These are phyloP conservation scores for Mormyrus lacerda DNA, from an alignment of 2,113 vertebrate species.

Conservation along the genomic window DNA sequence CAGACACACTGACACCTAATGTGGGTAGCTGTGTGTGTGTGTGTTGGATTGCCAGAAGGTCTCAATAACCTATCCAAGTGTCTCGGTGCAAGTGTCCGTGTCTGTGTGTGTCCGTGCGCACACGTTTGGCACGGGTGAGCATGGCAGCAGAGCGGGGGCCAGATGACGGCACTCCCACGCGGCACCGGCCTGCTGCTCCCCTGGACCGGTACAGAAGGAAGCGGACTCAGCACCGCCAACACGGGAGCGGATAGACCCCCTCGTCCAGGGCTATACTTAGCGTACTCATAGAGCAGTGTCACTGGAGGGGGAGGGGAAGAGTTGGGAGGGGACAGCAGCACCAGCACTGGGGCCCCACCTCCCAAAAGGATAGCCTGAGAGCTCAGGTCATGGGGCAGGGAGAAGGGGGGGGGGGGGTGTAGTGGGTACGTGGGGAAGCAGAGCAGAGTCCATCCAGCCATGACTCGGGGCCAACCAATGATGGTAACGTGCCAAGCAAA, in stretches of 20 bases:
- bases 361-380: not conserved
- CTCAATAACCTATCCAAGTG: not conserved
- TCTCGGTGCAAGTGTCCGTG: conserved; percentile 9
- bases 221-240: conserved; percentile 17
- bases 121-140: not conserved
- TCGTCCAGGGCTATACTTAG: conserved; percentile 3
- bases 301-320: not conserved
- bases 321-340: not conserved
- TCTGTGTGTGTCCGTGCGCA: not conserved
- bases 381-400: not conserved
- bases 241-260: conserved; percentile 1
- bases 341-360: not conserved
- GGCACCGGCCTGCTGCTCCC: conserved; percentile 8
- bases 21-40: conserved; percentile 3
- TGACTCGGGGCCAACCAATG: not conserved
- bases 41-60: not conserved
- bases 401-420: not conserved
- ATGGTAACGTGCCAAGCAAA: not conserved
- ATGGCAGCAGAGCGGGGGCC: not conserved
- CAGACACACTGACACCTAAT: not conserved
- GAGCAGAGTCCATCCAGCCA: not conserved
- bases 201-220: conserved; percentile 14
- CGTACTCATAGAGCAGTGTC: not conserved
- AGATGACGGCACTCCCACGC: conserved; percentile 16
- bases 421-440: not conserved